Evolutionary conservation across 2,888 invertebrate genomes (phyloP), one percentile per base, ranked within the genome.

Genomic region (Ophraella communa): DNA sequence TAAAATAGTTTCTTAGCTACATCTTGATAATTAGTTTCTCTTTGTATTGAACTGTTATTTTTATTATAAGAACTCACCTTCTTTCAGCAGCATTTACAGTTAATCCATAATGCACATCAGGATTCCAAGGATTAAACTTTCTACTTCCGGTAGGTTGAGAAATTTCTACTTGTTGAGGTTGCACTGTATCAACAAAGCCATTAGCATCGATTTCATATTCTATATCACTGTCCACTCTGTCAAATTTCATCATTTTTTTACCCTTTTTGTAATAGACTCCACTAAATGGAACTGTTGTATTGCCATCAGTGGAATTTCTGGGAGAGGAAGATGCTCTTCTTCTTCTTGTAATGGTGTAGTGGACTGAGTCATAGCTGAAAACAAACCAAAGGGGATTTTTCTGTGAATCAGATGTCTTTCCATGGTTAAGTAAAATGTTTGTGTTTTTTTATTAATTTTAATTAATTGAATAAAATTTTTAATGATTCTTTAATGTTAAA

Each of bases 61-160:
- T n/a, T n/a, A n/a, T n/a, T n/a, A n/a, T n/a, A n/a, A n/a, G n/a
- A n/a, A n/a, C n/a, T 71, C 69, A 79, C 78, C 77, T 75, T 69
- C 79, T 74, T 67, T 78, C 77, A 53, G 79, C 76, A 35, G 80
- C 76, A 74, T 80, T 79, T 20, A 81, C 75, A 20, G 81, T 81
- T 42, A 82, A 73, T 27, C 82, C 82, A 71, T 82, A 82, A 72
- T 82, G 82, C 63, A 82, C 81, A 70, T 82, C 82, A 20, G 82
- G 76, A 61, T 81, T 80, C 82, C 82, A 82, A 4, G 82, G 82
- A 71, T 82, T 82, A 62, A 82, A 82, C 65, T 77, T 79, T 64
- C 65, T 72, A 10, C 66, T 62, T 14, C 57, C 23, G 5, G 45
- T 68, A 20, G n/a, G 69, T 56, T 39, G 62, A 60, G 49, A 71